Conservation (phyloP, 2,888 invertebrate species). For the Ferrisia virgata region DNA sequence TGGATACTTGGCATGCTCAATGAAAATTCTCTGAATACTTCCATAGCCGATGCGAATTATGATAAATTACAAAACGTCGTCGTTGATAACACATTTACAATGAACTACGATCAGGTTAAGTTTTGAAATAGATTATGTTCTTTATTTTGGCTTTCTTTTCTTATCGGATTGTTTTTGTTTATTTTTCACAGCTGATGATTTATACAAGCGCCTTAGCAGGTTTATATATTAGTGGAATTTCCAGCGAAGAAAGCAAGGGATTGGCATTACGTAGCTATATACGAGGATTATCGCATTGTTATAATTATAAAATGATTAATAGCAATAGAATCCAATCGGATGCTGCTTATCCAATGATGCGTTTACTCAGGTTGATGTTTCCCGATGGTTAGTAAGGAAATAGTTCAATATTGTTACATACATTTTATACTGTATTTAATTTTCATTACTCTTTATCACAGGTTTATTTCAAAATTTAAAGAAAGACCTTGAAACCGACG, state of each 20-base stretch:
- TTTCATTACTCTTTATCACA: background rate
- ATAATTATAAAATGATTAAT: slow-evolving; percentile 34
- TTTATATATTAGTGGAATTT: slow-evolving; percentile 13
- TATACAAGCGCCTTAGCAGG: slow-evolving; percentile 32
- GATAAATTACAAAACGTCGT: slow-evolving; percentile 19
- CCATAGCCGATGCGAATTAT: background rate
- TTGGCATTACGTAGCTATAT: background rate
- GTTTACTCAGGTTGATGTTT: slow-evolving; percentile 34
- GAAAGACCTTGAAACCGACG: background rate
- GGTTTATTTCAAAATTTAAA: background rate
- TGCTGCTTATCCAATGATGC: slow-evolving; percentile 37
- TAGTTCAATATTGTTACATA: background rate
- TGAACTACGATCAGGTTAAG: slow-evolving; percentile 32
- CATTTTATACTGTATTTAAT: background rate
- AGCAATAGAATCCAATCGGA: slow-evolving; percentile 12
- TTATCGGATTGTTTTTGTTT: background rate
- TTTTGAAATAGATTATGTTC: background rate
- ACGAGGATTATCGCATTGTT: slow-evolving; percentile 18
- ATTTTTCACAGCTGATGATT: background rate
- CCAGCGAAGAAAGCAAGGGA: background rate
- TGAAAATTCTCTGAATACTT: background rate
- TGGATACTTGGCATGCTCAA: slow-evolving; percentile 31
- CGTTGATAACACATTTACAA: slow-evolving; percentile 34
- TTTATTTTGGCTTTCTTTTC: background rate
- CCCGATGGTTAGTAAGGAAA: slow-evolving; percentile 1